phyloP scores from a whole-genome alignment of 2,888 invertebrate species.

The Eutolmus rufibarbis region DNA sequence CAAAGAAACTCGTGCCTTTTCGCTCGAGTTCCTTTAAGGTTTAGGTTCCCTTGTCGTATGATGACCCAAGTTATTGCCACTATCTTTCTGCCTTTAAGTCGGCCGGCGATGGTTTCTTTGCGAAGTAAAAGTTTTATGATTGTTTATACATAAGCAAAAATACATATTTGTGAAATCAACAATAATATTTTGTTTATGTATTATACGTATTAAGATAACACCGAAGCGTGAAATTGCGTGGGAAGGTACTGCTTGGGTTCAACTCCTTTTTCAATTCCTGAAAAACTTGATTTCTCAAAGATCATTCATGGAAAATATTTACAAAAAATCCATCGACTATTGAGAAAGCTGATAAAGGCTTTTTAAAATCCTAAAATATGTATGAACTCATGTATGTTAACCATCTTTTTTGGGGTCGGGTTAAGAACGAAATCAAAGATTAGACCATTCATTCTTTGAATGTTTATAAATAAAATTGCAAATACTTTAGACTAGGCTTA shows the following conservation, averaged over 20 bases:
- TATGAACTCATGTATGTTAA: no score
- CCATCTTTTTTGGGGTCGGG: no score
- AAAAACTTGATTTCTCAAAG: background rate
- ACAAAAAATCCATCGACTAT: no score
- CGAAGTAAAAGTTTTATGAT: background rate
- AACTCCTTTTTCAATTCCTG: background rate
- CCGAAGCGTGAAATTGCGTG: background rate
- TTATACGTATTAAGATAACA: background rate
- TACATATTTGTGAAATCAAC: background rate
- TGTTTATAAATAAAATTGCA: no score
- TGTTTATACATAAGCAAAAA: background rate
- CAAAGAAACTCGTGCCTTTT: background rate
- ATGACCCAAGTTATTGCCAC: background rate
- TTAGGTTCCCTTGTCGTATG: background rate
- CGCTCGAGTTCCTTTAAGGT: background rate
- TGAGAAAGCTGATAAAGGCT: no score
- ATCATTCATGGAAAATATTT: background rate
- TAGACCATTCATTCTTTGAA: no score
- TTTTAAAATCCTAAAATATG: no score
- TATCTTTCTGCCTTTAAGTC: background rate
- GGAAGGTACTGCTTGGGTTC: no score
- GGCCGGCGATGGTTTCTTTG: background rate
- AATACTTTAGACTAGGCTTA: no score
- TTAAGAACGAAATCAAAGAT: no score
- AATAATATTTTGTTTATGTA: background rate